A percentile compares a stretch with the other conserved stretches of the same genome.
Conservation (phyloP, 2,797 vertebrate genomes). For the Aeoliscus strigatus region DNA sequence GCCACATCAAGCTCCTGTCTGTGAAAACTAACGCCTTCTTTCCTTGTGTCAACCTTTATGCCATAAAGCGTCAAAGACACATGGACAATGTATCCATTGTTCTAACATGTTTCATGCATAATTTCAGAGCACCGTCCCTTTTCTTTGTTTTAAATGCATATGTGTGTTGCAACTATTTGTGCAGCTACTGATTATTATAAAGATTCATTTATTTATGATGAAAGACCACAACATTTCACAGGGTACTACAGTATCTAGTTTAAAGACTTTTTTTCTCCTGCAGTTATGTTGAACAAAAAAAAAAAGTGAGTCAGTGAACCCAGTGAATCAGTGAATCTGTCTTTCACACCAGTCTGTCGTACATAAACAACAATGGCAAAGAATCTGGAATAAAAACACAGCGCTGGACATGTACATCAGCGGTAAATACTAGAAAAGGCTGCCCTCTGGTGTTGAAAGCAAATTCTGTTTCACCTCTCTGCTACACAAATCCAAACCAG, state of each 20-base stretch:
- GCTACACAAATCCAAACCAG: neutral
- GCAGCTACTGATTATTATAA: conserved; percentile 10
- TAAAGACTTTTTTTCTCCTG: conserved; percentile 11
- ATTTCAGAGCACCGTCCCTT: too few species aligned
- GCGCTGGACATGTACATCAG: neutral
- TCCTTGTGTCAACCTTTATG: too few species aligned
- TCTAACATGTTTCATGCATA: too few species aligned
- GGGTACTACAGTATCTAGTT: neutral
- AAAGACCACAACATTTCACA: neutral
- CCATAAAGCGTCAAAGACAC: too few species aligned
- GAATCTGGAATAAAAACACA: neutral
- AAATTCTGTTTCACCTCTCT: conserved; percentile 5
- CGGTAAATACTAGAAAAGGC: conserved; percentile 27
- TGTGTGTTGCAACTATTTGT: conserved; percentile 16
- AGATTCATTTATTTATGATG: conserved; percentile 17
- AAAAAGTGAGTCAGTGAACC: too few species aligned
- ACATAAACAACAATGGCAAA: too few species aligned
- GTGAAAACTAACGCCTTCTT: too few species aligned
- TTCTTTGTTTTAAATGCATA: neutral
- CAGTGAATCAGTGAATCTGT: too few species aligned
- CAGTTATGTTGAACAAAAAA: too few species aligned
- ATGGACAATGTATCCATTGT: too few species aligned
- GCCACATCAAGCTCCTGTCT: too few species aligned
- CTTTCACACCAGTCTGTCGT: too few species aligned
- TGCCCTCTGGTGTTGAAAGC: conserved; percentile 58